phyloP scores from a whole-genome alignment of 2,797 vertebrate genomes.

The Pogonophryne albipinna region DNA sequence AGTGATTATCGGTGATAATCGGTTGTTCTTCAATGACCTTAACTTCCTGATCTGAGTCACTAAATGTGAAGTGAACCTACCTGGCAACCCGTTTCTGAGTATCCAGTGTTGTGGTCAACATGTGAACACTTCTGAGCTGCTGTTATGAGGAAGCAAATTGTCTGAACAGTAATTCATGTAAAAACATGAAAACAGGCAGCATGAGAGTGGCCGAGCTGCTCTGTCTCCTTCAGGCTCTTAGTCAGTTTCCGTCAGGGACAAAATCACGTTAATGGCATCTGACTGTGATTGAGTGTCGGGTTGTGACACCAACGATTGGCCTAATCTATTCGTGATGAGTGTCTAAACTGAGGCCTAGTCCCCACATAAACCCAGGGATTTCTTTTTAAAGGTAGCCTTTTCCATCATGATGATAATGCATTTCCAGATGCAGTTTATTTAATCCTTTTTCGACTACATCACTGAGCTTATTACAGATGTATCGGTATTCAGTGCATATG shows the following conservation, averaged over 20 bases:
- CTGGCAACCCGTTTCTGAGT: neutral
- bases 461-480: neutral
- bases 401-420: neutral
- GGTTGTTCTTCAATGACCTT: neutral
- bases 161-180: constrained; percentile 25
- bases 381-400: no score
- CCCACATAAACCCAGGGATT: no score
- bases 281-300: constrained; percentile 24
- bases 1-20: no score
- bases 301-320: neutral
- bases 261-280: constrained; percentile 17
- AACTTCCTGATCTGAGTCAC: neutral
- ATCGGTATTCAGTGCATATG: neutral
- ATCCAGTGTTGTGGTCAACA: constrained; percentile 29
- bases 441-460: constrained; percentile 9
- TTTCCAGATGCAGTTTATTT: constrained; percentile 19
- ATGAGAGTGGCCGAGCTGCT: constrained; percentile 1
- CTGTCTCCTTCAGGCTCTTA: neutral
- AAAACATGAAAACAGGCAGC: constrained; percentile 29
- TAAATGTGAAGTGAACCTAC: neutral
- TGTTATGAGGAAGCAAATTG: constrained; percentile 27
- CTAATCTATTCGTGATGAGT: constrained; percentile 1
- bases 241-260: constrained; percentile 6
- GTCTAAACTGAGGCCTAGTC: neutral
- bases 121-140: constrained; percentile 27